A percentile compares a stretch with the other conserved stretches of the same genome.
phyloP scores from a whole-genome alignment of 1,140 invertebrate genomes.

The Saxidomus purpurata region DNA sequence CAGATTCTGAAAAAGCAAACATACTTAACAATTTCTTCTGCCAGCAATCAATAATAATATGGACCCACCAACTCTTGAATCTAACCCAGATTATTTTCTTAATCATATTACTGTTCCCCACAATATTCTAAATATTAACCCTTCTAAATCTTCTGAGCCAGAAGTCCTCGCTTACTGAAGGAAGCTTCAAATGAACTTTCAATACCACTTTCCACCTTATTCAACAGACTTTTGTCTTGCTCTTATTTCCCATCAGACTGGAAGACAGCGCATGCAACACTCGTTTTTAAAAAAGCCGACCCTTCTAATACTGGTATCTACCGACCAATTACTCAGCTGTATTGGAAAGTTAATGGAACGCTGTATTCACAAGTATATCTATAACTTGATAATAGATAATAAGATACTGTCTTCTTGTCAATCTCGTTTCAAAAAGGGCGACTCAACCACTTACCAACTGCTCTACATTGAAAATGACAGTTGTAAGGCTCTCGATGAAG shows the following conservation, averaged over 20 bases:
- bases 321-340: conserved; percentile 12
- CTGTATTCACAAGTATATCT: conserved; percentile 9
- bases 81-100: no score
- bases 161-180: conserved; percentile 35
- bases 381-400: no score
- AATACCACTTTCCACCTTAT: conserved; percentile 26
- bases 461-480: no score
- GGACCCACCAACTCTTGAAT: no score
- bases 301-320: conserved; percentile 2
- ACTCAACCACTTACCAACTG: no score
- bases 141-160: conserved; percentile 16
- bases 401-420: neutral
- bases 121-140: neutral
- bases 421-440: no score
- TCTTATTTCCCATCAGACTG: conserved; percentile 1
- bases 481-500: no score
- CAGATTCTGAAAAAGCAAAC: conserved; percentile 6
- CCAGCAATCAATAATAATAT: neutral
- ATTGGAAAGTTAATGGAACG: conserved; percentile 23
- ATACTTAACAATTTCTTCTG: conserved; percentile 25
- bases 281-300: neutral
- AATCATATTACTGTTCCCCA: no score
- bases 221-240: neutral
- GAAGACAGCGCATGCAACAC: conserved; percentile 44
- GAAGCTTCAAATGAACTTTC: neutral